A percentile compares a stretch with the other conserved stretches of the same genome.
Conservation (phyloP, 2,888 invertebrate genomes). For the Acleris literana region DNA sequence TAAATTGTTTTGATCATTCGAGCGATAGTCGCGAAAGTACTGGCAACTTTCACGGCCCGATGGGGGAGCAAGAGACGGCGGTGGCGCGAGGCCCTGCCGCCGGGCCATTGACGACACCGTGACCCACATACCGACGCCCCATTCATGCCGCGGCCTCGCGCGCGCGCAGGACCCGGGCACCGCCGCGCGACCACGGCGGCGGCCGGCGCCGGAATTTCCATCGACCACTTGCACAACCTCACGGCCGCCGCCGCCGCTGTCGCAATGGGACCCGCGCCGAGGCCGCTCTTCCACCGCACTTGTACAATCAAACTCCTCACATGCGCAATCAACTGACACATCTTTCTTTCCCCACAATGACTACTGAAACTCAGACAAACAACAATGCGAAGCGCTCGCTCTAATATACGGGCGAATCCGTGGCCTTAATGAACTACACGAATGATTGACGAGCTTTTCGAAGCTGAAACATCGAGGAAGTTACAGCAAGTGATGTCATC, state of each 20-base stretch:
- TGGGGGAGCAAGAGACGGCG: constrained; percentile 73
- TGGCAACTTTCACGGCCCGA: constrained; percentile 80
- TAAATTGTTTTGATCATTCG: constrained; percentile 61
- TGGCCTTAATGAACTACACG: constrained; percentile 31
- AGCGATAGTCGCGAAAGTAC: constrained; percentile 80
- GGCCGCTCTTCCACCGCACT: constrained; percentile 71
- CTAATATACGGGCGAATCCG: constrained; percentile 12
- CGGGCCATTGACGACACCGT: constrained; percentile 83
- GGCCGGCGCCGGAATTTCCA: constrained; percentile 75
- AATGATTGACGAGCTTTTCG: constrained; percentile 37
- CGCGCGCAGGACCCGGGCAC: constrained; percentile 71
- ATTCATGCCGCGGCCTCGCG: constrained; percentile 80
- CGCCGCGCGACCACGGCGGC: constrained; percentile 55
- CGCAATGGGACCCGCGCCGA: constrained; percentile 68
- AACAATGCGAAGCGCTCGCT: constrained; percentile 1
- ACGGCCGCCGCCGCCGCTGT: constrained; percentile 56
- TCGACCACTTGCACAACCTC: constrained; percentile 72
- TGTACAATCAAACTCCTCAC: constrained; percentile 76
- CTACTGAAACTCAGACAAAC: neutral
- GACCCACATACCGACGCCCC: constrained; percentile 80
- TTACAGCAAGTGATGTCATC: constrained; percentile 45
- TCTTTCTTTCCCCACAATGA: constrained; percentile 35
- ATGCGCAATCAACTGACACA: constrained; percentile 58
- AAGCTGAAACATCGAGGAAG: constrained; percentile 51
- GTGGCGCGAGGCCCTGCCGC: constrained; percentile 73